Conservation (phyloP, 2,797 vertebrate genomes). For the Macropus fuliginosus region DNA sequence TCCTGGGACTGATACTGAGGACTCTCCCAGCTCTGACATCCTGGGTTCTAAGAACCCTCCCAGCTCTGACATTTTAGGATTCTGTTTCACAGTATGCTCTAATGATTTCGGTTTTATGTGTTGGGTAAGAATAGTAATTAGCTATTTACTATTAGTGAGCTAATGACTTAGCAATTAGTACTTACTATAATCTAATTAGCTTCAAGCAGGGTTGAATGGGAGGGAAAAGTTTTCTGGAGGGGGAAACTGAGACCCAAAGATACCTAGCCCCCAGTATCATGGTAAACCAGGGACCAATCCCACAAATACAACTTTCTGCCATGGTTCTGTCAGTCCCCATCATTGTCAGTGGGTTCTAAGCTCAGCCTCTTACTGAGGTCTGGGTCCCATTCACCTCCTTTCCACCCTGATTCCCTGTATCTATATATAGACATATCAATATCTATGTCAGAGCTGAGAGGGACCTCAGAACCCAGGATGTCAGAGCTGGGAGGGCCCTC, state of each 20-base stretch:
- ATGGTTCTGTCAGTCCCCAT: not conserved
- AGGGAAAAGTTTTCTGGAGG: not conserved
- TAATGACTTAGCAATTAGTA: slow-evolving; percentile 3
- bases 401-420: not conserved
- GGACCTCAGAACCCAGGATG: not conserved
- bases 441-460: not conserved
- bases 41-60: not conserved
- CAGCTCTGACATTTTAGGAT: not conserved
- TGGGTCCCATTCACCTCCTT: not conserved
- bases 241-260: slow-evolving; percentile 10
- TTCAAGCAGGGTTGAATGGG: not conserved
- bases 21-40: not conserved
- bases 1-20: not conserved
- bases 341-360: not conserved
- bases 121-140: not conserved
- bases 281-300: not conserved
- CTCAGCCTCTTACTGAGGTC: not conserved
- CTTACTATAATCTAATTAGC: slow-evolving; percentile 19
- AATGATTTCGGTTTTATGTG: not conserved
- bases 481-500: not conserved
- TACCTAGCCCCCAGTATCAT: not conserved
- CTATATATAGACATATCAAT: not conserved
- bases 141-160: not conserved
- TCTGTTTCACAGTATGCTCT: not conserved
- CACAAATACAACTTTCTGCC: not conserved